Conservation (phyloP, 2,113 vertebrate species). For the Anthoscopus minutus region DNA sequence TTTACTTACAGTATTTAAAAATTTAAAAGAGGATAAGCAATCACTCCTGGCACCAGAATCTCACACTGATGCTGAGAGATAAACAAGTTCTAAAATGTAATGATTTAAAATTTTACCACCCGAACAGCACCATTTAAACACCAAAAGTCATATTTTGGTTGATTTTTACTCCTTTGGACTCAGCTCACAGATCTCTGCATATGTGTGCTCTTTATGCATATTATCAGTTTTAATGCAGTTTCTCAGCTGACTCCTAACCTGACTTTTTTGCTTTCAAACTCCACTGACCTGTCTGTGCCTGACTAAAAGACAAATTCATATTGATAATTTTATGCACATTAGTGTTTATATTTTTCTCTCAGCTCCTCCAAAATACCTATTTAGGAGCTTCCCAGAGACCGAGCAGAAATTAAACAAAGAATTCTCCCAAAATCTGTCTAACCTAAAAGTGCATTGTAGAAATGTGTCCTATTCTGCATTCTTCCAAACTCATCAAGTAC, state of each 20-base stretch:
- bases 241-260: background rate
- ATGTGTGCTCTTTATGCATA: background rate
- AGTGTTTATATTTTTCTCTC: background rate
- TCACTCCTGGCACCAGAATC: background rate
- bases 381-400: background rate
- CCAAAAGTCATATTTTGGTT: background rate
- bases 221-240: background rate
- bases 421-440: background rate
- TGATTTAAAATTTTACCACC: background rate
- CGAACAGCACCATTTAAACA: background rate
- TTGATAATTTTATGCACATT: background rate
- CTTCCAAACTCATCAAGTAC: background rate
- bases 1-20: background rate
- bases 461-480: background rate
- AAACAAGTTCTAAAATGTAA: background rate
- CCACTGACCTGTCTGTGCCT: background rate
- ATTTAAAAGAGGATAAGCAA: background rate
- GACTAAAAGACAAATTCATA: background rate
- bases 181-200: background rate
- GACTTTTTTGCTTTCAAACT: background rate
- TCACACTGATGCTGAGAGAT: background rate
- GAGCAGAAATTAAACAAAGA: background rate
- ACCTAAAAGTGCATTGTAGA: background rate
- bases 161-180: background rate
- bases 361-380: background rate